A percentile compares a stretch with the other conserved stretches of the same genome.
Evolutionary conservation across 2,797 vertebrate genomes (phyloP).

Genomic region (Urosaurus nigricauda): DNA sequence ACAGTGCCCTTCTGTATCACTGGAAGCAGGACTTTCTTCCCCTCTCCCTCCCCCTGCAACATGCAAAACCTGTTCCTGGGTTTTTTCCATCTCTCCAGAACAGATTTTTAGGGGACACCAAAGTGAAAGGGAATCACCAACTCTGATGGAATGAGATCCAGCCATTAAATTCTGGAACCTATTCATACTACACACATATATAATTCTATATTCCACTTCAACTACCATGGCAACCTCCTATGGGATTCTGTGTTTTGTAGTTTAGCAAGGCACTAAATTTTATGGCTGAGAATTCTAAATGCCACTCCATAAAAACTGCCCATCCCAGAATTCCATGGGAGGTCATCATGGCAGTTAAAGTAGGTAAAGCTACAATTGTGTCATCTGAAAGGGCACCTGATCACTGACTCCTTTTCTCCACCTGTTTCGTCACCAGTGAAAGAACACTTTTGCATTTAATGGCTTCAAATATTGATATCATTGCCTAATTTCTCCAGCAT

Average conservation of each 20-base stretch:
- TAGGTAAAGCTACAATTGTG: too few species aligned
- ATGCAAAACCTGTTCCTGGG: background rate
- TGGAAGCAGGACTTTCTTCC: background rate
- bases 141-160: background rate
- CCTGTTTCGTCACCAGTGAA: background rate
- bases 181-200: too few species aligned
- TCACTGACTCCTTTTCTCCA: background rate
- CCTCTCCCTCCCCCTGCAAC: background rate
- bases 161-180: background rate
- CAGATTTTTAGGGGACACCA: background rate
- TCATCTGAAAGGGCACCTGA: background rate
- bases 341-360: too few species aligned
- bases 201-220: background rate
- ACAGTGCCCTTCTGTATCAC: too few species aligned
- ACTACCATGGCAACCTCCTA: too few species aligned
- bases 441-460: background rate
- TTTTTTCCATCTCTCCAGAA: background rate
- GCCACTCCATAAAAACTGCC: too few species aligned
- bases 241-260: too few species aligned
- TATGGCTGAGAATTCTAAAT: too few species aligned
- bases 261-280: too few species aligned
- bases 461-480: background rate
- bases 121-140: too few species aligned
- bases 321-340: too few species aligned
- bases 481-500: background rate